Conservation (phyloP, 2,888 invertebrate species). For the Agrochola litura region DNA sequence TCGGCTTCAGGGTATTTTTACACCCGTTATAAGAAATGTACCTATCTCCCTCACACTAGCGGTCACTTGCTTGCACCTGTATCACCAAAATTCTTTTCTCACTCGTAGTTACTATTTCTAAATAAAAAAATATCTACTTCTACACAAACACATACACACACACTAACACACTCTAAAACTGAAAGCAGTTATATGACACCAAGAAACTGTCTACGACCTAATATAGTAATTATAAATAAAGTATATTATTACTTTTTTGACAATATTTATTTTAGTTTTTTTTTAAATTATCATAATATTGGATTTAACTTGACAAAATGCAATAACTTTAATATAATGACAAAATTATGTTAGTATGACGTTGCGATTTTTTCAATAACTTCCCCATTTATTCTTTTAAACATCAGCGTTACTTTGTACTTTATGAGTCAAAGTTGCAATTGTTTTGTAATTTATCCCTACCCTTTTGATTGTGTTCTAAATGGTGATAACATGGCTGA, state of each 20-base stretch:
- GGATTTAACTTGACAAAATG: not conserved
- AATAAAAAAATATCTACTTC: not conserved
- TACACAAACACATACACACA: constrained; percentile 3
- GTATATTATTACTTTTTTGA: not conserved
- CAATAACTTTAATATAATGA: not conserved
- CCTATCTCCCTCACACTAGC: not conserved
- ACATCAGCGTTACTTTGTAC: not conserved
- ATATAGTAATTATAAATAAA: not conserved
- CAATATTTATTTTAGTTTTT: not conserved
- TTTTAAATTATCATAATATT: too few relatives aligned
- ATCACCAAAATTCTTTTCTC: not conserved
- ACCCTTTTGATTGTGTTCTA: not conserved
- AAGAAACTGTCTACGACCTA: not conserved
- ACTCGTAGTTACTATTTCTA: not conserved
- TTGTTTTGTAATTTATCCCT: not conserved
- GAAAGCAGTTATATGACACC: not conserved
- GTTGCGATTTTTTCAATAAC: not conserved
- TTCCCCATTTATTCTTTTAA: not conserved
- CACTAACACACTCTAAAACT: not conserved
- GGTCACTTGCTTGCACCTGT: not conserved
- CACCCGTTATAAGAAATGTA: too few relatives aligned
- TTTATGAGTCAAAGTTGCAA: not conserved
- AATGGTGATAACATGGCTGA: not conserved
- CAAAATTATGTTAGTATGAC: not conserved
- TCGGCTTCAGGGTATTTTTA: too few relatives aligned